These are phyloP conservation scores for Lasioglossum zephyrum DNA, from an alignment of 2,888 invertebrate genomes.

Conservation along the genomic window DNA sequence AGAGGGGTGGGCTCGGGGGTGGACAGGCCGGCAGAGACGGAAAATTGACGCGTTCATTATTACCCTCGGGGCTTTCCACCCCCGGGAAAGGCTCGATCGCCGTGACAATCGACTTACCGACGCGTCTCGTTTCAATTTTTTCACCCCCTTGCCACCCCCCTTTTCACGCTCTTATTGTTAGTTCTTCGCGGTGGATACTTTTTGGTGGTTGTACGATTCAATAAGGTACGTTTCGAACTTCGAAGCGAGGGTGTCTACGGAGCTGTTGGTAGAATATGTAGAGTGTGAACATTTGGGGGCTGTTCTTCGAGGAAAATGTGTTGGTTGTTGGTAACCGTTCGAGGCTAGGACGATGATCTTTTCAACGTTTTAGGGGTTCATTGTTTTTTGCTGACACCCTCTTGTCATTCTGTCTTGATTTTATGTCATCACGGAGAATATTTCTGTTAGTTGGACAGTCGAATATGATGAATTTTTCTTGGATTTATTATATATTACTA, in stretches of 20 bases:
- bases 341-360: not conserved
- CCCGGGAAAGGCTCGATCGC: conserved; percentile 25
- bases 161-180: not conserved
- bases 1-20: conserved; percentile 8
- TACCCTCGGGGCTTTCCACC: conserved; percentile 62
- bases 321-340: not conserved
- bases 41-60: conserved; percentile 77
- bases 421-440: not conserved
- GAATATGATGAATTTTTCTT: not conserved
- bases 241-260: not conserved
- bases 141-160: not conserved
- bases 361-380: not conserved
- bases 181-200: not conserved
- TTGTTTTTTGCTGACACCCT: not conserved
- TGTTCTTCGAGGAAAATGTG: not conserved
- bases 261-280: not conserved
- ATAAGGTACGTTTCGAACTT: not conserved
- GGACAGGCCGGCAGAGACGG: conserved; percentile 64
- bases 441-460: not conserved
- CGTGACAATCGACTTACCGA: conserved; percentile 48
- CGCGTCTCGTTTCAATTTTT: conserved; percentile 30
- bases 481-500: not conserved
- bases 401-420: not conserved
- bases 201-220: not conserved
- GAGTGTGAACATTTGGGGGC: not conserved